These are phyloP conservation scores for Hemicrepidius hirtus DNA, from an alignment of 2,888 invertebrate genomes.

Conservation along the genomic window DNA sequence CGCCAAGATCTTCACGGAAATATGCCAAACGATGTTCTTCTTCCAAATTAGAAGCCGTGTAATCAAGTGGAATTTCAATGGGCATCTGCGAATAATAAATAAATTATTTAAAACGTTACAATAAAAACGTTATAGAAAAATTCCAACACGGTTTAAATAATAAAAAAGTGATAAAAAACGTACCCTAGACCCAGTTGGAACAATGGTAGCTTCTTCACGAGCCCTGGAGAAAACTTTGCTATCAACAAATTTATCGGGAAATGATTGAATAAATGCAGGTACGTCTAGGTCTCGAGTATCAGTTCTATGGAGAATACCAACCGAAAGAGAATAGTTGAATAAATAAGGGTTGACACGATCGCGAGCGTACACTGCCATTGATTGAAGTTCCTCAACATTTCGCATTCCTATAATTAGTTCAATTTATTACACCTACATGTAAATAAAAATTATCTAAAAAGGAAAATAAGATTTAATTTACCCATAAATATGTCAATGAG, in stretches of 20 bases:
- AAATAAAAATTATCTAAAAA: too few species aligned
- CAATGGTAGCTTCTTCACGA: conserved; percentile 80
- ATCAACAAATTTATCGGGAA: conserved; percentile 89
- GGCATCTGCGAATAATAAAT: conserved; percentile 75
- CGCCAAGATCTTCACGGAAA: conserved; percentile 89
- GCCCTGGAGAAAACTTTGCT: conserved; percentile 82
- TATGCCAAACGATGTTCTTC: conserved; percentile 88
- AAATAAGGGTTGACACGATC: conserved; percentile 86
- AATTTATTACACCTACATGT: too few species aligned
- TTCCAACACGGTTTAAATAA: too few species aligned
- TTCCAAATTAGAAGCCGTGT: conserved; percentile 83
- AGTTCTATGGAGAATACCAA: conserved; percentile 82
- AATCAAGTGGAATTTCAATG: conserved; percentile 82
- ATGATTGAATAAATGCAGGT: conserved; percentile 84
- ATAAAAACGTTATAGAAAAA: too few species aligned
- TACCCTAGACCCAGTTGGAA: conserved; percentile 78
- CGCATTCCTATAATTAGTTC: conserved; percentile 79
- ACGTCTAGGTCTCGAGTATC: conserved; percentile 82
- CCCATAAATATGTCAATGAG: conserved; percentile 83
- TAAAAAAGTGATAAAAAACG: too few species aligned
- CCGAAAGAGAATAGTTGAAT: conserved; percentile 86
- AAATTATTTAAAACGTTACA: too few species aligned
- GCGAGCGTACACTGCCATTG: conserved; percentile 81
- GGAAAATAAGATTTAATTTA: conserved; percentile 68
- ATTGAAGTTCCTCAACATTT: conserved; percentile 81